Percentiles rank a stretch among this genome's conserved stretches.
Conservation (phyloP, 2,113 vertebrate species). For the Sminthopsis crassicaudata region DNA sequence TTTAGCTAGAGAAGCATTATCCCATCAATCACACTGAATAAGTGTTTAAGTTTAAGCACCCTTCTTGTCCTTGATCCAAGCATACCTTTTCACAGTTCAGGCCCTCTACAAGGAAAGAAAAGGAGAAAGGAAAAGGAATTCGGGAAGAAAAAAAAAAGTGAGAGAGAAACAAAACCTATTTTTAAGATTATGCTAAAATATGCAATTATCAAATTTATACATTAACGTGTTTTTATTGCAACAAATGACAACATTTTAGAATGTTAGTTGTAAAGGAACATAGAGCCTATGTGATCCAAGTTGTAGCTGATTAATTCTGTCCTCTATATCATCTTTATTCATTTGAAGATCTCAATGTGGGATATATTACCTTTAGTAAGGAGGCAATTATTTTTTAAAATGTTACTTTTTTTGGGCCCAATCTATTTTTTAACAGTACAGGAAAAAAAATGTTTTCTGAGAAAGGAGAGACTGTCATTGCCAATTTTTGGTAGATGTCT, state of each 20-base stretch:
- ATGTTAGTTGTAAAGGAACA: not conserved
- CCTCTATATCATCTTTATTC: not conserved
- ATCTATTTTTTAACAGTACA: not conserved
- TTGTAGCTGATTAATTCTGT: not conserved
- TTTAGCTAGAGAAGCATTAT: too few species aligned
- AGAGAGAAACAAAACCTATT: not conserved
- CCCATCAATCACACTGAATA: too few species aligned
- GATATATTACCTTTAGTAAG: too few species aligned
- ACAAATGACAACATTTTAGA: not conserved
- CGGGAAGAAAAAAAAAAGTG: too few species aligned
- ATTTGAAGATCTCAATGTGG: not conserved
- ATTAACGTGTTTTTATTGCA: not conserved
- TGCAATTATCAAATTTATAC: not conserved
- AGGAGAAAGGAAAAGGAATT: too few species aligned
- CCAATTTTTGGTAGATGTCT: not conserved
- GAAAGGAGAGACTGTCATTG: not conserved
- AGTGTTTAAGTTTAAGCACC: too few species aligned
- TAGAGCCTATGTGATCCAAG: not conserved
- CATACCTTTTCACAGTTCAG: too few species aligned
- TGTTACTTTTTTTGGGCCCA: not conserved
- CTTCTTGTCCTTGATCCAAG: too few species aligned
- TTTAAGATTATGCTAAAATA: not conserved
- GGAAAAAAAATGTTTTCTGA: not conserved
- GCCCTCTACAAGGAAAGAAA: too few species aligned
- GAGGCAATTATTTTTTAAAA: not conserved